A percentile compares a stretch with the other conserved stretches of the same genome.
Conservation (phyloP, 2,797 vertebrate species). For the Coccyzus lansbergi region DNA sequence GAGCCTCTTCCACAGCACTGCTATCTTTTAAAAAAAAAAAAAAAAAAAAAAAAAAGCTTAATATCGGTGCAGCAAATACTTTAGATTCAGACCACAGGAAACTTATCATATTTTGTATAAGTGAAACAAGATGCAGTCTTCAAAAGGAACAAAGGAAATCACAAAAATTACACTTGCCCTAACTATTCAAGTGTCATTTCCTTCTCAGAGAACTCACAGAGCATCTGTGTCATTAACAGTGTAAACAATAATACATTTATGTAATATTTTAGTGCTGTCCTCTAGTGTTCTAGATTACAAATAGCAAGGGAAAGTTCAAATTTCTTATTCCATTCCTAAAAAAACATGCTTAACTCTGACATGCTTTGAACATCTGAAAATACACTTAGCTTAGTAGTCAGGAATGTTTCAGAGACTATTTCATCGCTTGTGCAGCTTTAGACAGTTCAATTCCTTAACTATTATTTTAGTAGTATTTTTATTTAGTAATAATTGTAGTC, state of each 20-base stretch:
- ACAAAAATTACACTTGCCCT: not conserved
- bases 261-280: constrained; percentile 74
- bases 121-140: not conserved
- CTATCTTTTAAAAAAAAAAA: not conserved
- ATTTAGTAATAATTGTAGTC: not conserved
- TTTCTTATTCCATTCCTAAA: not conserved
- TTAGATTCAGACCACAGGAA: not conserved
- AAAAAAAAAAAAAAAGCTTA: not conserved
- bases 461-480: not conserved
- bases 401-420: not conserved
- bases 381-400: not conserved
- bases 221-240: not conserved
- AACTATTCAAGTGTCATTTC: not conserved
- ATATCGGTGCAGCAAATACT: not conserved
- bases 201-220: not conserved
- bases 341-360: not conserved
- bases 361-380: not conserved
- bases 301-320: constrained; percentile 28
- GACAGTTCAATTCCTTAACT: not conserved
- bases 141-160: not conserved
- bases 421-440: not conserved
- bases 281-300: constrained; percentile 69
- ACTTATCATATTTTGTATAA: not conserved
- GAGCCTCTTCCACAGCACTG: not conserved
- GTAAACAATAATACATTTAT: constrained; percentile 54